A percentile compares a stretch with the other conserved stretches of the same genome.
Conservation (phyloP, 1,140 invertebrate species). For the Nebria ingens region DNA sequence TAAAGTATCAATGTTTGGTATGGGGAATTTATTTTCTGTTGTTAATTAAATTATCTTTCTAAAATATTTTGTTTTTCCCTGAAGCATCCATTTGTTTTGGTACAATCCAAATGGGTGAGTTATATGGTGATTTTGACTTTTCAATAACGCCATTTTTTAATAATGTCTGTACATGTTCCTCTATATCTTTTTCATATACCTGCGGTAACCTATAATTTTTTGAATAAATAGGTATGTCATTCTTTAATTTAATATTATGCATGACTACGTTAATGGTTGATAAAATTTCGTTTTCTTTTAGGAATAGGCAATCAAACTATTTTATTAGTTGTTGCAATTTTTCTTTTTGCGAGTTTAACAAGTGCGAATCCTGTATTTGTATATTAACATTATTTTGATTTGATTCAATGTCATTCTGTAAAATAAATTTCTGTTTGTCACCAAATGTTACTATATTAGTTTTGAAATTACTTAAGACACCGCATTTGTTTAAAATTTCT, state of each 20-base stretch:
- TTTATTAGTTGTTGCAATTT: not conserved
- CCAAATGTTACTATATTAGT: not conserved
- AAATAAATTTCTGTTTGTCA: not conserved
- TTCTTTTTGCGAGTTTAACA: not conserved
- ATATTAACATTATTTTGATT: not conserved
- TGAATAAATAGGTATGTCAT: not conserved
- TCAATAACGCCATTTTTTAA: conserved; percentile 23
- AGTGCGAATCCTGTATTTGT: not conserved
- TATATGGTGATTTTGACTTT: conserved; percentile 23
- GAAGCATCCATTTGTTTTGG: conserved; percentile 28
- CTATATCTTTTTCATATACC: not conserved
- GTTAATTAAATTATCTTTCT: conserved; percentile 21
- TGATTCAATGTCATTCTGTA: not conserved
- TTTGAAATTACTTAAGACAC: not conserved
- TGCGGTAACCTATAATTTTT: not conserved
- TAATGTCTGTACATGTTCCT: conserved; percentile 10
- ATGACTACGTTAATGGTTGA: not conserved
- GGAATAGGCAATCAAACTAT: not conserved
- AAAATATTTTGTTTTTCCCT: conserved; percentile 25
- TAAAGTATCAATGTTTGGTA: conserved; percentile 27
- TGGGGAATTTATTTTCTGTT: conserved; percentile 18
- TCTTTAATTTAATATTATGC: not conserved
- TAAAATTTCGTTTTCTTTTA: not conserved
- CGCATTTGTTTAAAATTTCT: not conserved
- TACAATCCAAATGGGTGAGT: conserved; percentile 23